Evolutionary conservation across 2,113 vertebrate genomes (phyloP).

Genomic region (Eulacestoma nigropectus): DNA sequence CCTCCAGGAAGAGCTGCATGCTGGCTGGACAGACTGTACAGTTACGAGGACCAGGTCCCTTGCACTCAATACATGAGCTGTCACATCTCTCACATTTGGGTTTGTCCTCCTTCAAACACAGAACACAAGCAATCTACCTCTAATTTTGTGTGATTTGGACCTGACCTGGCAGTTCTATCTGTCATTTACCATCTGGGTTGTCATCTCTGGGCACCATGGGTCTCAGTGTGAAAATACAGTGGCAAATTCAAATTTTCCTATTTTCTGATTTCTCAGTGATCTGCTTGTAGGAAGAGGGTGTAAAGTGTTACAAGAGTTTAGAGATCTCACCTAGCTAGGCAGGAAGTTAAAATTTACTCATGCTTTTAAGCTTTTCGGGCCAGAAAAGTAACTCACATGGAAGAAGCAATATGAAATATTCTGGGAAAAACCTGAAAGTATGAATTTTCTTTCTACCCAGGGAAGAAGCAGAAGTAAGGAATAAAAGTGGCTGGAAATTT

Average conservation of each 20-base stretch:
- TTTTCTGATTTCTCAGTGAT: not conserved
- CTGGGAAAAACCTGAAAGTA: not conserved
- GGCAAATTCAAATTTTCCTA: not conserved
- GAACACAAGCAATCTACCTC: not conserved
- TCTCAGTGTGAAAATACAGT: not conserved
- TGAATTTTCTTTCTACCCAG: not conserved
- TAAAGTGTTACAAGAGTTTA: not conserved
- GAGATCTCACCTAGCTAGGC: not conserved
- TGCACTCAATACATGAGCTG: conserved; percentile 82
- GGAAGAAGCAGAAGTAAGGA: not conserved
- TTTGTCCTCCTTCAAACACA: conserved; percentile 29
- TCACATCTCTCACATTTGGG: conserved; percentile 80
- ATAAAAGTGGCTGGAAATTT: not conserved
- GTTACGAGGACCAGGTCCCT: conserved; percentile 77
- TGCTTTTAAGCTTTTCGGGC: not conserved
- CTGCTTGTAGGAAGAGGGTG: not conserved
- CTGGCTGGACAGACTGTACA: conserved; percentile 80
- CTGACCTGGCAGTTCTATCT: not conserved
- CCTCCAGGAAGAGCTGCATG: conserved; percentile 72
- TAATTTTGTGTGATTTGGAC: not conserved
- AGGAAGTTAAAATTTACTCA: not conserved
- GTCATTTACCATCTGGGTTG: not conserved
- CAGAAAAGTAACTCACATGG: not conserved
- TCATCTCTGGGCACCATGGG: not conserved
- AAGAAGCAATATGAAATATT: not conserved